Percentiles rank a stretch among this genome's conserved stretches.
These are phyloP conservation scores for Phalloptychus januarius DNA, from an alignment of 2,797 vertebrate genomes.

Conservation along the genomic window DNA sequence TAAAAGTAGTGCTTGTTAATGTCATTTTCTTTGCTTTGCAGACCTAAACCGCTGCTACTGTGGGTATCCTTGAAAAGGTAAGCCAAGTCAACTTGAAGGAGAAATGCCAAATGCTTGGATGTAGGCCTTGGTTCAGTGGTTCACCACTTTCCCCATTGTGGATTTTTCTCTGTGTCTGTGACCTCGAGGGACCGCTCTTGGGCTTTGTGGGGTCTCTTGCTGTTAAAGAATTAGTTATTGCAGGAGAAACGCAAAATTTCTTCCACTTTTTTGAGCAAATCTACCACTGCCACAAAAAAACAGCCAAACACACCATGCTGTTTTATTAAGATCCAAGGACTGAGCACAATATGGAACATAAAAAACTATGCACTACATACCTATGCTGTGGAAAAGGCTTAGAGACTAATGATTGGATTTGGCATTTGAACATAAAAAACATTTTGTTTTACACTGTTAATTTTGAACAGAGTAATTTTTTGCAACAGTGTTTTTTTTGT, in stretches of 20 bases:
- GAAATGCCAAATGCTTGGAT: not conserved
- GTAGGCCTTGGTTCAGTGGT: not conserved
- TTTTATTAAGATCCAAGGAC: not conserved
- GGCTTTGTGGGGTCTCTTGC: not conserved
- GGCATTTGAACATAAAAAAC: not conserved
- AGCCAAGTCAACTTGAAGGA: not conserved
- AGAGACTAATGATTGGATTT: not conserved
- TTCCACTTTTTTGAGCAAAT: not conserved
- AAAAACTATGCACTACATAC: not conserved
- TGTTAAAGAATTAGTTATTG: not conserved
- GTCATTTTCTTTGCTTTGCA: not conserved
- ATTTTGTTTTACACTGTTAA: not conserved
- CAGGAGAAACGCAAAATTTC: not conserved
- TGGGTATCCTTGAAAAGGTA: not conserved
- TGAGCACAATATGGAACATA: not conserved
- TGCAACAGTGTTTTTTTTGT: too few relatives aligned
- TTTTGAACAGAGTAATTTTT: not conserved
- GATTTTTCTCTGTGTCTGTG: not conserved
- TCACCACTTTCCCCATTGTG: not conserved
- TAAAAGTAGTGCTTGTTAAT: not conserved
- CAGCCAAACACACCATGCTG: not conserved
- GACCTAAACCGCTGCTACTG: not conserved
- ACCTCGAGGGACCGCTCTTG: not conserved
- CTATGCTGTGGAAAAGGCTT: not conserved
- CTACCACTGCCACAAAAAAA: not conserved